These are phyloP conservation scores for Malacoctenus gilli DNA, from an alignment of 2,797 vertebrate species.

Conservation along the genomic window DNA sequence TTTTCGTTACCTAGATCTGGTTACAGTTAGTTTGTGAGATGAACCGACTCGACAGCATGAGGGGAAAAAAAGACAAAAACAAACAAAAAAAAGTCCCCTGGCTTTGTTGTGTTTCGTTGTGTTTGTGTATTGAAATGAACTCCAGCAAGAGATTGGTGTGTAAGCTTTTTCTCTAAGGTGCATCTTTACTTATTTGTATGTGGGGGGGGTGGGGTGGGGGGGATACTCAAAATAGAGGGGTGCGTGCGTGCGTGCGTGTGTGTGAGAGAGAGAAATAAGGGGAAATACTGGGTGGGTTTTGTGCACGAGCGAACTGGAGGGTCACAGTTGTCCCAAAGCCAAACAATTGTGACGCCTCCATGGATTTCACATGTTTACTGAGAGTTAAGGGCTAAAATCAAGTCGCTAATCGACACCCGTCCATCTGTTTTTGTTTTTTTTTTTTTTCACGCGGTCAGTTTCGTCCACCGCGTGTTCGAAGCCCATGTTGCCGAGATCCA, in stretches of 20 bases:
- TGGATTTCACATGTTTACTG: slow-evolving; percentile 69
- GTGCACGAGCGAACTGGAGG: slow-evolving; percentile 48
- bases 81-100: not conserved
- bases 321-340: slow-evolving; percentile 53
- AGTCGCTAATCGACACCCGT: slow-evolving; percentile 40
- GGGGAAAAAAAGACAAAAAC: slow-evolving; percentile 4
- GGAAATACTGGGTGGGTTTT: slow-evolving; percentile 6
- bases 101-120: slow-evolving; percentile 31
- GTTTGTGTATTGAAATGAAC: too few relatives aligned
- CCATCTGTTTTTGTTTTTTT: slow-evolving; percentile 41
- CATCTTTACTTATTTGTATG: slow-evolving; percentile 47
- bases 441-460: too few relatives aligned
- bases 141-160: too few relatives aligned
- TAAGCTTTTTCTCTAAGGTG: slow-evolving; percentile 29
- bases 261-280: too few relatives aligned
- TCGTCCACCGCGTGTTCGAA: too few relatives aligned
- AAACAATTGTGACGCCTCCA: slow-evolving; percentile 52
- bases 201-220: slow-evolving; percentile 6
- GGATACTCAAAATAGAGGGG: too few relatives aligned
- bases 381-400: slow-evolving; percentile 77
- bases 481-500: too few relatives aligned
- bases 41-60: slow-evolving; percentile 38
- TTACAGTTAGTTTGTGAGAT: slow-evolving; percentile 37
- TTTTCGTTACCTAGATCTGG: slow-evolving; percentile 34
- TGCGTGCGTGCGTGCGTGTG: slow-evolving; percentile 27